phyloP scores from a whole-genome alignment of 2,888 invertebrate genomes.

The Mimumesa dahlbomi region DNA sequence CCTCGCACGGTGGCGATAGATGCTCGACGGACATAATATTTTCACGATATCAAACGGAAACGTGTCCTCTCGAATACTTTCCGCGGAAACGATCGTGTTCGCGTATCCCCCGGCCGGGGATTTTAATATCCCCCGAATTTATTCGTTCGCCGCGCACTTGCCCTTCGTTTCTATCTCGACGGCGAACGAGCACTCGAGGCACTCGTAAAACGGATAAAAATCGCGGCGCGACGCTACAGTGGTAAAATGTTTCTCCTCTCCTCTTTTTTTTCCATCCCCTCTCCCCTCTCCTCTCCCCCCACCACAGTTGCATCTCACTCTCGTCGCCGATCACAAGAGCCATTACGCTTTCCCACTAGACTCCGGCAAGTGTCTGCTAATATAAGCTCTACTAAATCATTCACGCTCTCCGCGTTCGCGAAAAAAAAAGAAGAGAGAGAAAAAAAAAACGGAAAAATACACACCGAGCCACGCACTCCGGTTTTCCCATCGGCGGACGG shows the following conservation, averaged over 20 bases:
- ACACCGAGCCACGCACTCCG: not conserved
- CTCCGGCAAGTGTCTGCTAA: conserved; percentile 52
- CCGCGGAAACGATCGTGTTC: conserved; percentile 16
- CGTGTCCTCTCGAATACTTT: conserved; percentile 5
- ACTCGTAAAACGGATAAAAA: conserved; percentile 51
- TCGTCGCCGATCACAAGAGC: conserved; percentile 43
- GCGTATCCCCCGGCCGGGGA: conserved; percentile 7
- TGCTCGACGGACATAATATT: conserved; percentile 4
- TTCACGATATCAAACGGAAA: not conserved
- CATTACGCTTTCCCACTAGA: conserved; percentile 48
- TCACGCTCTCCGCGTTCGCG: conserved; percentile 11
- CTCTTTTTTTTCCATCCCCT: conserved; percentile 2
- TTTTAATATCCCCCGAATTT: conserved; percentile 43
- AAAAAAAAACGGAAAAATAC: not conserved
- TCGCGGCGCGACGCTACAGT: conserved; percentile 42
- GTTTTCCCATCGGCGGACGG: not conserved
- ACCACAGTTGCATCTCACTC: too few species aligned
- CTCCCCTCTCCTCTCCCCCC: conserved; percentile 1
- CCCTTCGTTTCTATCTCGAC: conserved; percentile 7
- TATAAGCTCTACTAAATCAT: conserved; percentile 47
- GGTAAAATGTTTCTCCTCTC: conserved; percentile 37
- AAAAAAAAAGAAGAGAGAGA: conserved; percentile 10
- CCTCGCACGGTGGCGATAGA: not conserved
- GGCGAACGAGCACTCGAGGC: conserved; percentile 40
- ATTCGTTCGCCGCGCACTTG: not conserved